Conservation (phyloP, 2,113 vertebrate genomes). For the Globicephala melas region DNA sequence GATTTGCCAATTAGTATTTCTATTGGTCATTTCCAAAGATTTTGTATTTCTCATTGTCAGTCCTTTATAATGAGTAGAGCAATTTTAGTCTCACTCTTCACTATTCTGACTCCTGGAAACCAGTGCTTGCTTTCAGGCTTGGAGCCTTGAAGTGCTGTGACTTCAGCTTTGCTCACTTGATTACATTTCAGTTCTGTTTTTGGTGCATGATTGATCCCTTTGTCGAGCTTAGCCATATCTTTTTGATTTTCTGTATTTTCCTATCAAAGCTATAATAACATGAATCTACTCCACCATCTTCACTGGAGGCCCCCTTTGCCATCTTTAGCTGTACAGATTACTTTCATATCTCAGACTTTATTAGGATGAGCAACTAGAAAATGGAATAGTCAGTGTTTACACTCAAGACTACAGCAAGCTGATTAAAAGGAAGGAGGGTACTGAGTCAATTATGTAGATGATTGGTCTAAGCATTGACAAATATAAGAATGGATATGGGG, state of each 20-base stretch:
- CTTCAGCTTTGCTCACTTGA: not conserved
- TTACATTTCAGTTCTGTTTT: not conserved
- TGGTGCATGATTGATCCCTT: not conserved
- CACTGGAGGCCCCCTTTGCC: not conserved
- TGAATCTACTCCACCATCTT: not conserved
- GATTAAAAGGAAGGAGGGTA: not conserved
- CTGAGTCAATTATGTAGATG: not conserved
- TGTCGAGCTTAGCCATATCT: not conserved
- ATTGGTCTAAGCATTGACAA: not conserved
- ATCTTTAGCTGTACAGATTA: not conserved
- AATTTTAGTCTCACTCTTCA: not conserved
- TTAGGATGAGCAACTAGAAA: not conserved
- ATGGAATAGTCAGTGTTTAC: not conserved
- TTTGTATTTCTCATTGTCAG: not conserved
- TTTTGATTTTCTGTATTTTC: not conserved
- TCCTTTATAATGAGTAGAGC: not conserved
- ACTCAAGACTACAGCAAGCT: not conserved
- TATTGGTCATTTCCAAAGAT: not conserved
- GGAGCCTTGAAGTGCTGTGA: not conserved
- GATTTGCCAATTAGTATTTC: not conserved
- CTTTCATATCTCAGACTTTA: not conserved
- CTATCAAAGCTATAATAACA: not conserved
- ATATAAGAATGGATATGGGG: not conserved
- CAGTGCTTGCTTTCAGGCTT: not conserved
- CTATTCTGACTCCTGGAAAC: not conserved